Base-by-base conservation (phyloP, 2,888 invertebrate genomes). In the Azorinus chamasolen region DNA sequence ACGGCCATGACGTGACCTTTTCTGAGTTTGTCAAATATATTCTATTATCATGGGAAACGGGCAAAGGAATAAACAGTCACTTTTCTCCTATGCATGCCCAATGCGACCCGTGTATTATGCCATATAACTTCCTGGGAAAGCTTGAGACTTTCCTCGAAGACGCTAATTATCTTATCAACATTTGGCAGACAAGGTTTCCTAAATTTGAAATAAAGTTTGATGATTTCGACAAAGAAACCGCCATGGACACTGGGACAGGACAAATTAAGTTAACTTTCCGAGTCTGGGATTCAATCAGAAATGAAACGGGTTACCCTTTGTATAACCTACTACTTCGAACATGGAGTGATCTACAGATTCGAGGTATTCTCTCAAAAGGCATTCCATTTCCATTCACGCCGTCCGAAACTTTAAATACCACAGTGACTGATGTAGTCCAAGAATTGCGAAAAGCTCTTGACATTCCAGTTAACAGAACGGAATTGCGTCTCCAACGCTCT, bases 1-100 rank as follows among this genome's bases (percentile, higher is more conserved):
- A 85, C 51, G 89, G 87, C 1, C 85, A 86, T 66, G 86, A 87
- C 58, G 84, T 87, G 22, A 86, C 83, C 25, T 89, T 89, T 71
- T 57, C 77, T 4, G 86, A 87, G 51, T 86, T 87, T 53, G 53
- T 87, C 4, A 71, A 82, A 68, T 86, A 77, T 55, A 71, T 87
- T 22, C 69, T 86, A 25, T 22, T 64, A 25, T 63, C 72, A 1
- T 64, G 75, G 12, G 54, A 72, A 3, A 66, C 39, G 0, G 54
- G 62, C 0, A 54, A 58, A 5, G 48, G 53, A n/a, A 75, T 79
- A 8, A 81, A 87, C 54, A 61, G 59, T 1, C 87, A 87, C 68
- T 87, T 86, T 68, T 75, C 65, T 10, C 87, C 86, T 0, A 82
- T 83, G 72, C 71, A 79, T 51, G 65, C 78, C 22, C 78, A 80